phyloP scores from a whole-genome alignment of 2,797 vertebrate genomes.

The Fistularia commersonii region DNA sequence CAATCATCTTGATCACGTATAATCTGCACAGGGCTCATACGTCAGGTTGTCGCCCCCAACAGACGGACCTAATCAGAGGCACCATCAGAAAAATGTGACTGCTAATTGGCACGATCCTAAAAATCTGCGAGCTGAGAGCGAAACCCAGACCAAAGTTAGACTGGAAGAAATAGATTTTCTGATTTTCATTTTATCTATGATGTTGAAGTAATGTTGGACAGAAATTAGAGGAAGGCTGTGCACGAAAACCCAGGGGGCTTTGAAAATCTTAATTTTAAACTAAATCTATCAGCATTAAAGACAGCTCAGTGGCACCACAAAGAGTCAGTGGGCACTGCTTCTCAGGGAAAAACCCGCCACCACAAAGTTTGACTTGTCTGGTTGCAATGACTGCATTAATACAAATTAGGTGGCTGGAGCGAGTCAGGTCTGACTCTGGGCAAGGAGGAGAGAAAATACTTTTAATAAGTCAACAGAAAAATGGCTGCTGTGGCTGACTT shows the following conservation, averaged over 20 bases:
- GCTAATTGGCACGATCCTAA: slow-evolving; percentile 23
- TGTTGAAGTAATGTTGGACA: slow-evolving; percentile 7
- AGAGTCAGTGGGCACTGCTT: slow-evolving; percentile 13
- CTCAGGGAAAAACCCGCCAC: slow-evolving; percentile 22
- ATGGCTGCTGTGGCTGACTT: slow-evolving; percentile 33
- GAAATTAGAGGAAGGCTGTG: background rate
- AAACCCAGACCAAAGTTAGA: slow-evolving; percentile 33
- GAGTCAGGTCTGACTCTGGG: slow-evolving; percentile 29
- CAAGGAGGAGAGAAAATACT: slow-evolving; percentile 28
- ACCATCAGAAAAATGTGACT: slow-evolving; percentile 30
- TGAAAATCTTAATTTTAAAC: background rate
- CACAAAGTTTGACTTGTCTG: slow-evolving; percentile 44
- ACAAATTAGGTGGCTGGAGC: slow-evolving; percentile 37
- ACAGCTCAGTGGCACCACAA: slow-evolving; percentile 20
- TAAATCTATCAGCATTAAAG: background rate
- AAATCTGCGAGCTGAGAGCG: slow-evolving; percentile 13
- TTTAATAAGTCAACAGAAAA: slow-evolving; percentile 48
- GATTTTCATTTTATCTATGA: slow-evolving; percentile 4
- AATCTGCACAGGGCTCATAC: slow-evolving; percentile 8
- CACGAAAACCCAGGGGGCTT: background rate
- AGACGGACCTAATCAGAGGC: slow-evolving; percentile 44
- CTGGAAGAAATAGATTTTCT: slow-evolving; percentile 8
- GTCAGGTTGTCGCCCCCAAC: slow-evolving; percentile 24
- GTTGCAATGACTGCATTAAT: slow-evolving; percentile 34
- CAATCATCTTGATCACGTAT: slow-evolving; percentile 3